Percentiles rank a stretch among this genome's conserved stretches.
Conservation (phyloP, 1,140 invertebrate species). For the Drosophila athabasca region DNA sequence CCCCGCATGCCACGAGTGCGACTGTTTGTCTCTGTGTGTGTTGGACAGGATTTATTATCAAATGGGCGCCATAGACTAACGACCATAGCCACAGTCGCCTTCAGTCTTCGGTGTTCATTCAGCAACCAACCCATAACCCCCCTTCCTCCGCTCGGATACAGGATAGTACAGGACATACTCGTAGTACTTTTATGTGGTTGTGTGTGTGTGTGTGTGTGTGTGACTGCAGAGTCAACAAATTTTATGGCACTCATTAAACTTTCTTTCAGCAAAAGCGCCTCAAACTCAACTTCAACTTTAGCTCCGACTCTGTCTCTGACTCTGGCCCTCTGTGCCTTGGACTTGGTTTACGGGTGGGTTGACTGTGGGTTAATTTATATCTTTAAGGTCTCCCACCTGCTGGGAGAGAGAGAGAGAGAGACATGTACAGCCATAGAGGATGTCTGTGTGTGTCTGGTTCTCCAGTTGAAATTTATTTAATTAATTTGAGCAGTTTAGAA, state of each 20-base stretch:
- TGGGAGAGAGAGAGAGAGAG: background rate
- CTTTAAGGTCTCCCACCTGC: conserved; percentile 44
- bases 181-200: conserved; percentile 34
- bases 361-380: conserved; percentile 60
- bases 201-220: background rate
- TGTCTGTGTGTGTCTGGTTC: conserved; percentile 15
- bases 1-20: conserved; percentile 9
- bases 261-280: conserved; percentile 73
- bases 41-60: conserved; percentile 75
- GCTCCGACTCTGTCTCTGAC: conserved; percentile 5
- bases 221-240: conserved; percentile 71
- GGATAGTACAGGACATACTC: conserved; percentile 19
- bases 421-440: background rate
- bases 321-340: background rate
- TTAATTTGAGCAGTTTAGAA: conserved; percentile 60
- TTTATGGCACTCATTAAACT: conserved; percentile 80
- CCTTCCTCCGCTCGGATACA: background rate
- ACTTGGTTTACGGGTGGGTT: conserved; percentile 16
- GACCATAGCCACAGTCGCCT: conserved; percentile 61
- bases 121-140: background rate
- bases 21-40: conserved; percentile 34
- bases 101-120: conserved; percentile 3
- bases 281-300: conserved; percentile 45
- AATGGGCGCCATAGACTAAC: conserved; percentile 79
- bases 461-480: conserved; percentile 60